Evolutionary conservation across 30 jellyfish, hydroid and myxozoan genomes (phyloP), one percentile per base, ranked within the genome.

Genomic region (Nemopilema nomurai): DNA sequence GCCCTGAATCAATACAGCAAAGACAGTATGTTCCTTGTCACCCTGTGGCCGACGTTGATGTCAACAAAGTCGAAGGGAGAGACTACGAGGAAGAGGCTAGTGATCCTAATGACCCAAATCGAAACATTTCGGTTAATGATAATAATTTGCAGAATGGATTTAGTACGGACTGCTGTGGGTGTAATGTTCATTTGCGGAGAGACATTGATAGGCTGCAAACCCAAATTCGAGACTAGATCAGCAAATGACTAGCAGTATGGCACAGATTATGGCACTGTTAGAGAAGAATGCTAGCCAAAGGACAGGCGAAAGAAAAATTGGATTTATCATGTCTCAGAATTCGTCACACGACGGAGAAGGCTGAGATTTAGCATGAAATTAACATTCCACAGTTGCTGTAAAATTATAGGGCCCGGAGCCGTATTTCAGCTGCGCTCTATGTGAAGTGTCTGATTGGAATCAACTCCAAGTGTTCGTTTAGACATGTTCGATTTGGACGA

Each of bases 131-230:
- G 16, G 67, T 69, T 0, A 6, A 41, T 41, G 65, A 41, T 3
- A 70, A 32, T 8, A 68, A 79, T 23, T 24, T 30, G 50, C 74
- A 57, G 41, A 53, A 27, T 23, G 77, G 63, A 6, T 30, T 30
- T 24, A 62, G 28, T 68, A 57, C 77, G n/a, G 90, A 79, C 51
- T 87, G 96, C 69, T 87, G 96, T 49, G 73, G 70, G 23, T 89
- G 96, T 67, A 89, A 75, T 89, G 30, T 67, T 71, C 92, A 89
- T n/a, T 65, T 89, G 64, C 33, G 92, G 67, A 28, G 77, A 63
- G 96, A 89, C 77, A 67, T 89, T 3, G 86, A 75, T 21, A 76
- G 67, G 21, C 67, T 89, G 57, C 71, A 71, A 30, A 9, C 62
- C 18, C 89, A 89, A 27, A 74, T 89, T 1, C 28, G 53, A 65